These are phyloP conservation scores for Eutolmus rufibarbis DNA, from an alignment of 2,888 invertebrate genomes.

Conservation along the genomic window DNA sequence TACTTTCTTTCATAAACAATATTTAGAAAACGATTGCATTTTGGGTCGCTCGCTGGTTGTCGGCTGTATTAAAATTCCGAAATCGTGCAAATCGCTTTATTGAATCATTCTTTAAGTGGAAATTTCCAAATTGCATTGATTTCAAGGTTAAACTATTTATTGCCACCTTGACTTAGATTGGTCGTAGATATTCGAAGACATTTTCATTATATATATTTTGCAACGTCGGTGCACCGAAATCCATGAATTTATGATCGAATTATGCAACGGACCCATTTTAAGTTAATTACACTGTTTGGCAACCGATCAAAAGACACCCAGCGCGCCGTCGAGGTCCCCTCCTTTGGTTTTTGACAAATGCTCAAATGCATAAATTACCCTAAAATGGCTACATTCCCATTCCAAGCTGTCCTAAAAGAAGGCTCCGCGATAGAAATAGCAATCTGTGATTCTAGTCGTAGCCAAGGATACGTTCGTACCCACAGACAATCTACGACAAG, in stretches of 20 bases:
- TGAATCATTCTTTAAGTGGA: no score
- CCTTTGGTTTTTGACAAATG: conserved; percentile 46
- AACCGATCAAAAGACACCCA: conserved; percentile 39
- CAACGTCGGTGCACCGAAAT: not conserved
- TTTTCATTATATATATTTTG: not conserved
- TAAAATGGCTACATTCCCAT: conserved; percentile 32
- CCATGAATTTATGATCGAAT: conserved; percentile 14
- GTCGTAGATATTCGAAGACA: not conserved
- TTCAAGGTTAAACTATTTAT: not conserved
- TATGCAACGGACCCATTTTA: conserved; percentile 43
- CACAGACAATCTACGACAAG: not conserved
- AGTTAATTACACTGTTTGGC: conserved; percentile 46
- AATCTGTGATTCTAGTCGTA: not conserved
- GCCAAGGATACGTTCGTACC: not conserved
- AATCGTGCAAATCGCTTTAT: no score
- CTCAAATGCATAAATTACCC: conserved; percentile 47
- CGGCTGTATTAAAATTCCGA: no score
- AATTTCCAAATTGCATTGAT: not conserved
- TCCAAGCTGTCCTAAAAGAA: not conserved
- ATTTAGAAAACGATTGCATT: no score
- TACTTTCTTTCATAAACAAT: no score
- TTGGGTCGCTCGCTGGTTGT: no score
- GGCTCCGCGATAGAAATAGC: not conserved
- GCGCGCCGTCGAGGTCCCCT: not conserved
- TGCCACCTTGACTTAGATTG: not conserved